These are phyloP conservation scores for Scaptomyza flava DNA, from an alignment of 2,888 invertebrate species.

Conservation along the genomic window DNA sequence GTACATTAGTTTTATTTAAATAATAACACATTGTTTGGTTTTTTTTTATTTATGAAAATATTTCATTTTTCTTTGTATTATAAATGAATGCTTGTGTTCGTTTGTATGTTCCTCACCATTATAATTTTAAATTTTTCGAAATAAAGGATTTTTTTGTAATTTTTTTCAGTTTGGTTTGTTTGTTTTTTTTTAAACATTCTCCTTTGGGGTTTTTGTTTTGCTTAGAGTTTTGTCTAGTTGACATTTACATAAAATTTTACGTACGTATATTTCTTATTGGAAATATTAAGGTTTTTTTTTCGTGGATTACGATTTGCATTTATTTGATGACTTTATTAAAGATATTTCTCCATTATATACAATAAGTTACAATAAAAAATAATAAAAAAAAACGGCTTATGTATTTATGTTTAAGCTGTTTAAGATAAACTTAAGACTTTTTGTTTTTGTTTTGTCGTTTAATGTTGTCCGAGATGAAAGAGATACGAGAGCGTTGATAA, in stretches of 20 bases:
- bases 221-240: conserved; percentile 54
- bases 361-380: conserved; percentile 22
- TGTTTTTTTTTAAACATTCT: too few species aligned
- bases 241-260: conserved; percentile 67
- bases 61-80: conserved; percentile 61
- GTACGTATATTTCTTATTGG: conserved; percentile 52
- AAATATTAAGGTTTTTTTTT: conserved; percentile 35
- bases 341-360: conserved; percentile 48
- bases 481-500: conserved; percentile 12
- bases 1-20: conserved; percentile 80
- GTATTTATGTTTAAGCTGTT: conserved; percentile 14
- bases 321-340: conserved; percentile 43
- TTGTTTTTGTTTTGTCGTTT: conserved; percentile 12
- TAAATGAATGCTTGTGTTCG: conserved; percentile 49
- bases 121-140: conserved; percentile 32
- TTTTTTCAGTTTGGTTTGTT: too few species aligned
- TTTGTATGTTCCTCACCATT: conserved; percentile 28
- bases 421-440: conserved; percentile 4
- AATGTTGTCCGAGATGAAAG: conserved; percentile 21
- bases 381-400: conserved; percentile 6
- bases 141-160: conserved; percentile 32
- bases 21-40: conserved; percentile 77
- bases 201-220: conserved; percentile 9
- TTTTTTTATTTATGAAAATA: conserved; percentile 78
- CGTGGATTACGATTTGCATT: conserved; percentile 28